Base-by-base conservation (phyloP, 92 coral and sea anemone species). In the Pocillopora meandrina region DNA sequence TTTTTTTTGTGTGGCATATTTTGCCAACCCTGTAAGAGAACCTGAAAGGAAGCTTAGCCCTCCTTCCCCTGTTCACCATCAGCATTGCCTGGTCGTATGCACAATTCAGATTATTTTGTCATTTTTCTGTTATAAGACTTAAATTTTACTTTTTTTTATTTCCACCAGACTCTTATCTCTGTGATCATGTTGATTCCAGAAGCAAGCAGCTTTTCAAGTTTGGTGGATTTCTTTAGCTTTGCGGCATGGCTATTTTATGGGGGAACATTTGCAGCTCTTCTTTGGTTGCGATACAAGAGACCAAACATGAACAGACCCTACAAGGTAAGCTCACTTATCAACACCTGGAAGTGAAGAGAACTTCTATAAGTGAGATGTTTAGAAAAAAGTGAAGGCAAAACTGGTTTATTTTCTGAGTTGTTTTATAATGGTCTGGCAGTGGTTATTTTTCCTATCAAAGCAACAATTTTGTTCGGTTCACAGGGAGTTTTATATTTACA, bases 221-320 rank as follows among this genome's bases (percentile, higher is more conserved):
- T 96, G 82, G 94, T 96, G 64, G 98, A 96, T 78, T 96, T 94
- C 92, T 96, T 96, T 93, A 96, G 98, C 63, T 96, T 96, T 89
- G 98, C 98, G 0, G 95, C 98, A 20, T 96, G 98, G 98, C 65
- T 96, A 60, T 96, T 96, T 80, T 96, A 96, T 87, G 98, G 98
- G 9, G 87, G 90, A 42, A 96, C 98, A 63, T 94, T 96, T 73
- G 86, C 87, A 1, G 82, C 96, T 56, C 91, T 95, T 20, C 79
- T 96, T 18, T 94, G 93, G 93, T 85, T 96, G 65, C 88, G 98
- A 26, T 85, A 85, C 76, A 87, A 80, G 36, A 65, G 87, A 78
- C 90, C 98, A 19, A 34, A 87, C 59, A 69, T 76, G 20, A 82
- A 80, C 35, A 92, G 98, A 70, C 98, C 98, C 10, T 96, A 92